A percentile compares a stretch with the other conserved stretches of the same genome.
Evolutionary conservation across 1,140 invertebrate genomes (phyloP).

Genomic region (Gryon sp.): DNA sequence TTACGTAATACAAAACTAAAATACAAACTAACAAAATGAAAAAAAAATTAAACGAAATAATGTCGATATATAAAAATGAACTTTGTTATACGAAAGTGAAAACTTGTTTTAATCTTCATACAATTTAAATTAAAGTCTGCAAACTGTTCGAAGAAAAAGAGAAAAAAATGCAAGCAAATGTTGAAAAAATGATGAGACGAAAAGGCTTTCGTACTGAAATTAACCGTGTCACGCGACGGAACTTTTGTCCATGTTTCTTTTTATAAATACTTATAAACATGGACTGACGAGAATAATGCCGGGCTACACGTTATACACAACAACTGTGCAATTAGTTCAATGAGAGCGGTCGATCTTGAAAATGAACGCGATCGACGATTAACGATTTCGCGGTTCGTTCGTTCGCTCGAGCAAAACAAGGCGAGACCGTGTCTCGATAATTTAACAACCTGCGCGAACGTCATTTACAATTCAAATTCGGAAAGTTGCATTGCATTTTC

Average conservation of each 20-base stretch:
- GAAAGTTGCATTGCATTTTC: conserved; percentile 13
- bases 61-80: too few species aligned
- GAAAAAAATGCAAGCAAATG: too few species aligned
- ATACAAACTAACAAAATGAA: too few species aligned
- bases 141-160: too few species aligned
- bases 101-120: too few species aligned
- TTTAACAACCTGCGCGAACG: conserved; percentile 45
- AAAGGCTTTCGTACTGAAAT: too few species aligned
- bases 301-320: conserved; percentile 34
- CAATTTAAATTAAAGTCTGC: too few species aligned
- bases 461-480: conserved; percentile 61
- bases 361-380: conserved; percentile 45
- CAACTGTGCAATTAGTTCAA: conserved; percentile 54
- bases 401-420: conserved; percentile 45
- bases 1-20: too few species aligned
- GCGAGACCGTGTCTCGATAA: conserved; percentile 40
- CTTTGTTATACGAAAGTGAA: too few species aligned
- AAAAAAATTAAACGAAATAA: too few species aligned
- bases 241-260: conserved; percentile 27
- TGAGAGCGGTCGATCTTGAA: conserved; percentile 40
- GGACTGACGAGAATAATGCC: conserved; percentile 9
- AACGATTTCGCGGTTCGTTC: conserved; percentile 63
- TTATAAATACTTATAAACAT: conserved; percentile 26
- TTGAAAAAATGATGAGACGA: too few species aligned
- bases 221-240: conserved; percentile 14